phyloP scores from a whole-genome alignment of 2,797 vertebrate genomes.

The Lepilemur ruficaudatus region DNA sequence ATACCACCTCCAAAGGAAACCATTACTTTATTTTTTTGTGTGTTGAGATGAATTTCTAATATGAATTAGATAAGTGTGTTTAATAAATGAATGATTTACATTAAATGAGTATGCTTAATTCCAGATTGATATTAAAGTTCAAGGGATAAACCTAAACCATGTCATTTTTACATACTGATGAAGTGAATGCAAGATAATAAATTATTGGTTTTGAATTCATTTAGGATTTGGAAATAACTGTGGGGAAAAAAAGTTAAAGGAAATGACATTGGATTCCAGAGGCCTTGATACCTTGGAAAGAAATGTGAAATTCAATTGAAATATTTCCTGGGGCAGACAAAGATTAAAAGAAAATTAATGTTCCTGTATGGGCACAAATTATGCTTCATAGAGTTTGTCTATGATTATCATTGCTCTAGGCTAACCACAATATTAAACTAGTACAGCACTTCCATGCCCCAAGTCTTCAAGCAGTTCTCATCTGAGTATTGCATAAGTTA shows the following conservation, averaged over 20 bases:
- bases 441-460: background rate
- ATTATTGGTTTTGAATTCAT: constrained; percentile 53
- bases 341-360: constrained; percentile 85
- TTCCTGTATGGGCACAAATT: constrained; percentile 68
- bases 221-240: constrained; percentile 72
- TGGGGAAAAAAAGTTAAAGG: constrained; percentile 60
- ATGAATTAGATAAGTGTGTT: constrained; percentile 23
- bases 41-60: background rate
- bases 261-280: constrained; percentile 62
- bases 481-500: constrained; percentile 23
- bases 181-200: constrained; percentile 58
- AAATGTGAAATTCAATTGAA: constrained; percentile 80
- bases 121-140: constrained; percentile 27
- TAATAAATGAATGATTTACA: background rate
- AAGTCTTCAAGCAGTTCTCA: constrained; percentile 8
- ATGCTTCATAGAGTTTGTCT: constrained; percentile 66
- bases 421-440: constrained; percentile 73
- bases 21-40: background rate
- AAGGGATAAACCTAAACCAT: background rate
- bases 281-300: constrained; percentile 63
- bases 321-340: constrained; percentile 77
- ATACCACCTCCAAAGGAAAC: background rate
- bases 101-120: background rate
- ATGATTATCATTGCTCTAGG: constrained; percentile 68
- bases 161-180: constrained; percentile 59